These are phyloP conservation scores for Alloscopus bannaensis DNA, from an alignment of 2,888 invertebrate genomes.

Conservation along the genomic window DNA sequence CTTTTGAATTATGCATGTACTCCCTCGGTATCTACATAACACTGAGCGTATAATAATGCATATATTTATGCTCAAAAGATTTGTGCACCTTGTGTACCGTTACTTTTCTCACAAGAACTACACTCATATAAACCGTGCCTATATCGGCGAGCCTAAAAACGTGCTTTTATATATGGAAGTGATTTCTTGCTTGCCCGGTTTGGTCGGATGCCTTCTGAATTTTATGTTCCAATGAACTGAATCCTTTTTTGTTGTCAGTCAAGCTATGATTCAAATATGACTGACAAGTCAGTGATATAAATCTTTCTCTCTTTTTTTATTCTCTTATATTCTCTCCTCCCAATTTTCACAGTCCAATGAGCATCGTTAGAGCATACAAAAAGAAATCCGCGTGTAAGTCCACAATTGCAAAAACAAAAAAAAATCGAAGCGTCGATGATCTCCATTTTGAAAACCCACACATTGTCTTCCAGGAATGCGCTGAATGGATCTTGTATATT, in stretches of 20 bases:
- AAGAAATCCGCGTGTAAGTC: background rate
- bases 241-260: constrained; percentile 51
- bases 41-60: background rate
- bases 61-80: background rate
- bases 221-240: constrained; percentile 63
- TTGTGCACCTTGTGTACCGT: background rate
- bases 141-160: no score
- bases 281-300: background rate
- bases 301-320: constrained; percentile 21
- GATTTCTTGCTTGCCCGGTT: constrained; percentile 62
- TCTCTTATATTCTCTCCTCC: no score
- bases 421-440: constrained; percentile 28
- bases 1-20: constrained; percentile 17
- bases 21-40: background rate
- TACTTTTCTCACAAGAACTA: constrained; percentile 5
- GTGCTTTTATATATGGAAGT: constrained; percentile 55
- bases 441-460: background rate
- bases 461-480: no score
- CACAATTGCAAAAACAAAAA: background rate
- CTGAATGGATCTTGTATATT: no score
- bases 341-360: constrained; percentile 38
- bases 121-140: no score
- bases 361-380: no score
- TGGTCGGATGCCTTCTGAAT: constrained; percentile 52
- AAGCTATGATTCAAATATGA: constrained; percentile 13